phyloP scores from a whole-genome alignment of 2,113 vertebrate species.

The Neolamprologus toae region DNA sequence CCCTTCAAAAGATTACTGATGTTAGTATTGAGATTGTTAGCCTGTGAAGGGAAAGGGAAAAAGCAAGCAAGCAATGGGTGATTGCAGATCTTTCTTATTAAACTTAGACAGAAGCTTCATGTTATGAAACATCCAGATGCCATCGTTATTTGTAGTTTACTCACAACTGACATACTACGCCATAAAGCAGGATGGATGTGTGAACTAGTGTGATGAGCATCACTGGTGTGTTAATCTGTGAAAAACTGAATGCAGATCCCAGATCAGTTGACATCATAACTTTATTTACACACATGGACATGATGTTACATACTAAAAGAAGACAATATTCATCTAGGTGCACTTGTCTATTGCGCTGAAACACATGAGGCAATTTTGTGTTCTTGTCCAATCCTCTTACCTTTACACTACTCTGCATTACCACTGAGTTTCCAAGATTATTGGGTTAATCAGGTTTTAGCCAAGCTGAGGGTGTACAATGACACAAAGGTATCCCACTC shows the following conservation, averaged over 20 bases:
- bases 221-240: not conserved
- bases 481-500: not conserved
- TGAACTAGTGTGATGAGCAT: not conserved
- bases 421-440: not conserved
- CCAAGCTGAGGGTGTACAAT: not conserved
- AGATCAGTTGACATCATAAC: not conserved
- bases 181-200: not conserved
- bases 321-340: not conserved
- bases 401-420: not conserved
- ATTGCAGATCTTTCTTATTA: not conserved
- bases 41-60: not conserved
- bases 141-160: not conserved
- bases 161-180: not conserved
- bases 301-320: not conserved
- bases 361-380: not conserved
- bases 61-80: not conserved
- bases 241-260: not conserved
- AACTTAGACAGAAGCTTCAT: not conserved
- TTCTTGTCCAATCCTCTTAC: not conserved
- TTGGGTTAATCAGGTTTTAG: not conserved
- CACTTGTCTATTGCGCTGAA: not conserved
- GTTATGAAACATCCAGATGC: fast-evolving
- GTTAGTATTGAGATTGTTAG: not conserved
- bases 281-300: not conserved
- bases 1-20: not conserved